Evolutionary conservation across 2,113 vertebrate species (phyloP).

Genomic region (Microcebus murinus): DNA sequence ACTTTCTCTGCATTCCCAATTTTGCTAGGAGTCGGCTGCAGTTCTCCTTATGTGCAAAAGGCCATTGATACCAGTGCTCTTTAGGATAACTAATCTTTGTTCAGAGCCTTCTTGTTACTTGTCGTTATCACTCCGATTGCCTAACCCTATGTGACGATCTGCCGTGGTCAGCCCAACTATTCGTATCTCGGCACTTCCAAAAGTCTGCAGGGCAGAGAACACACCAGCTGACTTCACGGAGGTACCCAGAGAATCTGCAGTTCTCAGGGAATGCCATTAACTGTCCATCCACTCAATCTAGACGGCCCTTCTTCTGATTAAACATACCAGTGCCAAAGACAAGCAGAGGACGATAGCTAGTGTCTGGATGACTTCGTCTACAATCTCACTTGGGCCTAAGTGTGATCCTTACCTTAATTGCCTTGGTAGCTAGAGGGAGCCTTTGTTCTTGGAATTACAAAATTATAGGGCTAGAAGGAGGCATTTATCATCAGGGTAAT

Average conservation of each 20-base stretch:
- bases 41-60: neutral
- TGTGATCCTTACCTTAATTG: slow-evolving; percentile 39
- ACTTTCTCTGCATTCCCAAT: neutral
- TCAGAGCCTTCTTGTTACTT: neutral
- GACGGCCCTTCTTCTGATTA: neutral
- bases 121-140: neutral
- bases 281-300: neutral
- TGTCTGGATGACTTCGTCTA: neutral
- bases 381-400: neutral
- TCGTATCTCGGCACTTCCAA: neutral
- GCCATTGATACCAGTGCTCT: neutral
- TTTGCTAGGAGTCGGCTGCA: neutral
- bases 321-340: neutral
- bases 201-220: neutral
- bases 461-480: slow-evolving; percentile 34
- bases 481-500: slow-evolving; percentile 42
- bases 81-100: neutral
- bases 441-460: slow-evolving; percentile 57
- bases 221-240: neutral
- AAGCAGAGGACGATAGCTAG: neutral
- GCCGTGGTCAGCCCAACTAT: neutral
- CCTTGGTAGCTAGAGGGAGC: neutral
- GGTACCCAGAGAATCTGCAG: neutral
- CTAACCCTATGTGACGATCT: neutral
- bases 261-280: neutral